A percentile compares a stretch with the other conserved stretches of the same genome.
Evolutionary conservation across 2,797 vertebrate species (phyloP).

Genomic region (Phyllotis vaccarum): DNA sequence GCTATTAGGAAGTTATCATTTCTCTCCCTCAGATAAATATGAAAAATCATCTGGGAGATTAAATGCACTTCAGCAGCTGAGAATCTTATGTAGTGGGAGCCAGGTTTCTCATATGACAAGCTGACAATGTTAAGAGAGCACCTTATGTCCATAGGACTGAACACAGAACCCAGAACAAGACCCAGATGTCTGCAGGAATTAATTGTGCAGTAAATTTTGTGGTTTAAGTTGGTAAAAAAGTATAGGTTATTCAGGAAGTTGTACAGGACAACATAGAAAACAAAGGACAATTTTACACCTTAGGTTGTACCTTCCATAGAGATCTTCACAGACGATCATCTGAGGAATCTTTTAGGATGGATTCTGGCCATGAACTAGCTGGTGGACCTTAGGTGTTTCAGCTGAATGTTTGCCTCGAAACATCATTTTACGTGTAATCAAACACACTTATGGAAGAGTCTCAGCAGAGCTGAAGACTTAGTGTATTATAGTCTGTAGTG

Average conservation of each 20-base stretch:
- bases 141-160: background rate
- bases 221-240: constrained; percentile 3
- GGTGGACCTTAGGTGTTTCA: background rate
- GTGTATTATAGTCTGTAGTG: too few relatives aligned
- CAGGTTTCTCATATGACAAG: constrained; percentile 13
- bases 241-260: constrained; percentile 6
- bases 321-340: background rate
- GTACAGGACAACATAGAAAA: background rate
- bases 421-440: background rate
- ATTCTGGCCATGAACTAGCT: background rate
- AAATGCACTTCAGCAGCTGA: constrained; percentile 17
- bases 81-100: background rate
- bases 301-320: background rate
- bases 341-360: background rate
- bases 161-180: background rate
- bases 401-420: background rate
- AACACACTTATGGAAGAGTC: background rate
- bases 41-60: background rate
- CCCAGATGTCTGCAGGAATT: background rate
- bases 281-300: background rate
- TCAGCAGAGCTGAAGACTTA: background rate
- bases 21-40: constrained; percentile 43
- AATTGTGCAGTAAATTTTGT: constrained; percentile 3
- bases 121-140: background rate
- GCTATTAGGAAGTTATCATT: constrained; percentile 25